Base-by-base conservation (phyloP, 2,113 vertebrate species). In the Sander lucioperca region DNA sequence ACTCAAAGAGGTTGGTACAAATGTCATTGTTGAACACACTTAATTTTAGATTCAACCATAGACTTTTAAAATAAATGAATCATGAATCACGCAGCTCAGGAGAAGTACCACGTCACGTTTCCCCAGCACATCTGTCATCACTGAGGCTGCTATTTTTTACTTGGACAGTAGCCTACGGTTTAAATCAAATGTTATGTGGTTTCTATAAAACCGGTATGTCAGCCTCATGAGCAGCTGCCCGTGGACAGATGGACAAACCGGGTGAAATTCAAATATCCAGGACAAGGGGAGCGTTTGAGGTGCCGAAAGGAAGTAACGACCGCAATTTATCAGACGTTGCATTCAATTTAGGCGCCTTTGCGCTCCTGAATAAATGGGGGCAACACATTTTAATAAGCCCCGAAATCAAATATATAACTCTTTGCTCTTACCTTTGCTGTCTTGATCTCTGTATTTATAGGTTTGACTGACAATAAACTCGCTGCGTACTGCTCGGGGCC, bases 401-500 rank as follows among this genome's bases (percentile, higher is more conserved):
- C 2, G 1, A 39, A 9, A 56, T 53, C 0, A 62, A 5, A 30
- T 0, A 25, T 2, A 25, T 1, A 11, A 9, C 2, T 0, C 10
- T 3, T 15, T 0, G 0, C 1, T 43, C 91, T 79, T 84, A 95
- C 94, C 92, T 89, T 89, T 5, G 3, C 64, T 0, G 73, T 58
- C 82, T 89, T 92, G 58, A 87, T 48, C 7, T 94, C 89, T 16
- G 81, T 62, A 13, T 72, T 87, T 21, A 66, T 1, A 1, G 84
- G 80, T 79, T 94, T 94, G 1, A 77, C 74, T 50, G 89, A n/a
- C 8, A 91, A 21, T 53, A 93, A 84, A 74, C 51, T 80, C 18
- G 81, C 74, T 0, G 92, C 79, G 67, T 79, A 91, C 54, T 84
- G 90, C 64, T 95, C 94, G 0, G 77, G 83, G 10, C 91, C 93